Evolutionary conservation across 2,888 invertebrate species (phyloP), one percentile per base, ranked within the genome.

Genomic region (Epirrhoe tristata): DNA sequence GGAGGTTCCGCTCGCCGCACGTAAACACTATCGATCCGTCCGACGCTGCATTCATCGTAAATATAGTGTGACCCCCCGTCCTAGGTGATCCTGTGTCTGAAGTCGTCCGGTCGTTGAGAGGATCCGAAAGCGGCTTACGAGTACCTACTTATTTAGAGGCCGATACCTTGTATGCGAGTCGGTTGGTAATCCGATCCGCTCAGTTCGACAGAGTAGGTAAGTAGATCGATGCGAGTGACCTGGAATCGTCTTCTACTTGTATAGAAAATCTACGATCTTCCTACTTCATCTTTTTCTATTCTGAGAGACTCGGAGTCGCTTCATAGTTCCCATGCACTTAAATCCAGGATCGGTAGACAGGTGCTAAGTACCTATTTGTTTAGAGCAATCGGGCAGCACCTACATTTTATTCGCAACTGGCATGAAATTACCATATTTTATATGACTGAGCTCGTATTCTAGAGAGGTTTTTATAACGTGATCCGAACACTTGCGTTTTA

Each of bases 11-110:
- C 58, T 56, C 12, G 48, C 61, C 55, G 43, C 70, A 62, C 63
- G 71, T 71, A 71, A 69, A 68, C 73, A 72, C 55, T 72, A 74
- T 74, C 70, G 73, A 74, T 70, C 59, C 51, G 67, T 24, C n/a
- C 17, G 54, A 56, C 66, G 51, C 66, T 66, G 69, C 70, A 63
- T 64, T 59, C 24, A 56, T 53, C 43, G 24, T 48, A 66, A 63
- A 56, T 67, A 61, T 56, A 50, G 46, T 54, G 55, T 66, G 63
- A 7, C 43, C 16, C n/a, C 43, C 52, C 39, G 52, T 43, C 32
- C 50, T 43, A 16, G 32, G 52, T 63, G 58, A 51, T 43, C 14
- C 58, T 58, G 12, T 12, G 5, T 48, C 34, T 46, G 5, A 43
- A 52, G 39, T 48, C 62, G 34, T 50, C 69, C 67, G 58, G 34